Base-by-base conservation (phyloP, 1,140 invertebrate genomes). In the Heliconius hewitsoni region DNA sequence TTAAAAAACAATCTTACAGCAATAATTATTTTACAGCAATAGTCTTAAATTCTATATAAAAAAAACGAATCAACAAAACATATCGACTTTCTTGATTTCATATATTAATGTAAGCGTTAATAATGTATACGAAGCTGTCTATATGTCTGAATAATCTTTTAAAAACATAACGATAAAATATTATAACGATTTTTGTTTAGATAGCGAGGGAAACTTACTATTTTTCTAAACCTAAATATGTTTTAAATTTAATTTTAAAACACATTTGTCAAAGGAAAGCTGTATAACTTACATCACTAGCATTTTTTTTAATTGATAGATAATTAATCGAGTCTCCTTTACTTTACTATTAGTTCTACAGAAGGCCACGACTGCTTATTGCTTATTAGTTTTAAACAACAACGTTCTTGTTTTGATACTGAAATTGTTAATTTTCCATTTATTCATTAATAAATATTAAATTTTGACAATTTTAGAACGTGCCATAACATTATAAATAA, bases 351-450 rank as follows among this genome's bases (percentile, higher is more conserved):
- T 46, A 66, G 30, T 71, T 50, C 39, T 39, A 70, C 39, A 16
- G 39, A 73, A 78, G 71, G 37, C 71, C 52, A 78, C 77, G 71
- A 73, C 77, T 72, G 71, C 71, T 78, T 73, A 30, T 66, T 66
- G 55, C 71, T 78, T 73, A 30, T 66, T 66, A 30, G 27, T 66
- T 27, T 66, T 30, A 66, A 66, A 66, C 27, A 66, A 66, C 60
- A 66, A 66, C 27, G 60, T 66, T 66, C 60, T 16, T 66, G 60
- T 66, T 66, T 66, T 66, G 60, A 30, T 66, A 27, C 27, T 66
- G 5, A 66, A 66, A 66, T 66, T 30, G 60, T 27, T 27, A 66
- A 66, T 66, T 30, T 66, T 30, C 27, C 8, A 66, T 66, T 66
- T 66, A 13, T 66, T 30, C 8, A 6, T 23, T 57, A 23, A 57